Evolutionary conservation across 2,113 vertebrate genomes (phyloP).

Genomic region (Macrotus californicus): DNA sequence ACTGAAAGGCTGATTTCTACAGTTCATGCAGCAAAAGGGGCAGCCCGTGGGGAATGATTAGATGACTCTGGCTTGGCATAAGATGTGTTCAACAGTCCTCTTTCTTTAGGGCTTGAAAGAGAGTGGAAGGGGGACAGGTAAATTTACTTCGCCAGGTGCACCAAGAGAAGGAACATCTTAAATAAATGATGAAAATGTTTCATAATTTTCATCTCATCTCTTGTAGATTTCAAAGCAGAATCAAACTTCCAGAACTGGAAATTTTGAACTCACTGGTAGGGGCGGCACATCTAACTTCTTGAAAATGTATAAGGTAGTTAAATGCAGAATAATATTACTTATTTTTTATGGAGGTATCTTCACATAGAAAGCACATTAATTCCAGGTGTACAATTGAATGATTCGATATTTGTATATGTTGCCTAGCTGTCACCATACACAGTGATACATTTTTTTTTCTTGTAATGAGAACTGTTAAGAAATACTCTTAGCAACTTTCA

Average conservation of each 20-base stretch:
- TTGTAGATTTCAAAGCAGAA: background rate
- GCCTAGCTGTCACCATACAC: background rate
- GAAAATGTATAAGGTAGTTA: background rate
- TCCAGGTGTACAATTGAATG: background rate
- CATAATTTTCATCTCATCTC: background rate
- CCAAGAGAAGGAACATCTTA: background rate
- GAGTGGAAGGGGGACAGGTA: background rate
- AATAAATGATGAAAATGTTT: background rate
- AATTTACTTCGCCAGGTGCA: background rate
- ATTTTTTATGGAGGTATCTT: background rate
- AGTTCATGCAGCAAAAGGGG: background rate
- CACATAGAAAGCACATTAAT: background rate
- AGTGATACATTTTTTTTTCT: background rate
- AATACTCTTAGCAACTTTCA: background rate
- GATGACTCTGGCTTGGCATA: background rate
- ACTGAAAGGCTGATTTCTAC: background rate
- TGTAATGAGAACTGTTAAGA: background rate
- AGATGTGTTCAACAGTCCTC: background rate
- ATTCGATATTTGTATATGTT: background rate
- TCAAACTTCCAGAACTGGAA: background rate
- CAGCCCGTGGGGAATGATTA: background rate
- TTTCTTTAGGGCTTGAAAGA: constrained; percentile 9
- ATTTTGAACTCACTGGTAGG: background rate
- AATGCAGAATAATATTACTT: background rate
- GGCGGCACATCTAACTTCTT: background rate